Base-by-base conservation (phyloP, 2,888 invertebrate species). In the Oeneis ivallda region DNA sequence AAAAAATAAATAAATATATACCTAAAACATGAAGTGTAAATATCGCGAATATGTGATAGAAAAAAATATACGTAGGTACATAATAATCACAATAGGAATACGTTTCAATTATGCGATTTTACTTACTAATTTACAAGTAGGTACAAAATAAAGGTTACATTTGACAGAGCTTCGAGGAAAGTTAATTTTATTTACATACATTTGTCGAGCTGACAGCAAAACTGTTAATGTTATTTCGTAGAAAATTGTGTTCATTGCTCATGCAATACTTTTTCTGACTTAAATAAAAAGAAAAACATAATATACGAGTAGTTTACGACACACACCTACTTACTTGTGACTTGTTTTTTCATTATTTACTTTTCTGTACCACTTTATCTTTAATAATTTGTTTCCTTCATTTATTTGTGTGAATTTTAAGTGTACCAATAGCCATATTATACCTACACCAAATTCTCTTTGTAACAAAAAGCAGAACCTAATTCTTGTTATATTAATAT, bases 221-320 rank as follows among this genome's bases (percentile, higher is more conserved):
- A 50, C 19, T n/a, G 34, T 32, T 52, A 32, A 52, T 52, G 13
- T 34, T n/a, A 52, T 52, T 52, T 52, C 32, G 9, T 7, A n/a
- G 34, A 52, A 34, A 32, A 34, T 52, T 34, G 52, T 34, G 32
- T 52, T 32, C 13, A 52, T 52, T 34, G 32, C 34, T 32, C 13
- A 52, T 52, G 52, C 15, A n/a, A 32, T 34, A 9, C 34, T 34
- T 52, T 52, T 34, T n/a, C 52, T 52, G 32, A n/a, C 32, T 52
- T 52, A 32, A 26, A 50, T n/a, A 11, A 32, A 52, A 52, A 9
- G 19, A 5, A 32, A 52, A 32, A n/a, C 8, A 1, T 52, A 26
- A 52, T 26, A 2, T 26, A 26, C 26, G 3, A 26, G 26, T 26
- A 26, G n/a, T n/a, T n/a, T n/a, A 26, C 26, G 26, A 26, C 26